These are phyloP conservation scores for Stomorhina lunata DNA, from an alignment of 2,888 invertebrate genomes.

Conservation along the genomic window DNA sequence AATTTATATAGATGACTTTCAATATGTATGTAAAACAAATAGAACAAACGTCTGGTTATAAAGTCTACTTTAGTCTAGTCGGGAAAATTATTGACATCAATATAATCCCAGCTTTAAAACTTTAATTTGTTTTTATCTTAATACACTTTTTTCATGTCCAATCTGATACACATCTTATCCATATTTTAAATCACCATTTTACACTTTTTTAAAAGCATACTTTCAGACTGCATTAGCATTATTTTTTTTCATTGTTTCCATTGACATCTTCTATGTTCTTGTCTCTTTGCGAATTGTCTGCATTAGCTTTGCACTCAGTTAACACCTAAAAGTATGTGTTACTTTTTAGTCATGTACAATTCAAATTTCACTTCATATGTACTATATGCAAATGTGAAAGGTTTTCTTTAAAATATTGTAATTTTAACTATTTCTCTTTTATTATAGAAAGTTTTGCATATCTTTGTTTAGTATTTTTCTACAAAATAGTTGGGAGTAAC, in stretches of 20 bases:
- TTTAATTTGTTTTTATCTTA: too few species aligned
- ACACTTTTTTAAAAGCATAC: slow-evolving; percentile 11
- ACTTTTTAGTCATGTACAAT: slow-evolving; percentile 10
- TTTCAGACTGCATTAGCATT: neutral
- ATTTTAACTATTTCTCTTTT: neutral
- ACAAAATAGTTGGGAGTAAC: neutral
- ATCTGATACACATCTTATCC: too few species aligned
- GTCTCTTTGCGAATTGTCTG: slow-evolving; percentile 8
- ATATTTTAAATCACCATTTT: neutral
- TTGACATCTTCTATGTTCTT: neutral
- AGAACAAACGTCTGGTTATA: too few species aligned
- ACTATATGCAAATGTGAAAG: slow-evolving; percentile 17
- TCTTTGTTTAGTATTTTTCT: neutral
- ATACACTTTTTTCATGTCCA: too few species aligned
- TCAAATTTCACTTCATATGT: slow-evolving; percentile 6
- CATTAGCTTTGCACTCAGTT: slow-evolving; percentile 8
- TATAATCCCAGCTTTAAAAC: too few species aligned
- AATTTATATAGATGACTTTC: too few species aligned
- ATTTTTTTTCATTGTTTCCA: neutral
- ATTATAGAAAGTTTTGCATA: neutral
- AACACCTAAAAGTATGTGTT: slow-evolving; percentile 27
- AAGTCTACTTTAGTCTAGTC: too few species aligned
- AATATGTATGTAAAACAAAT: too few species aligned
- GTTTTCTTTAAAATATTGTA: neutral
- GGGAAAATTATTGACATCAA: too few species aligned